Evolutionary conservation across 2,888 invertebrate species (phyloP).

Genomic region (Tetheella fluctuosa): DNA sequence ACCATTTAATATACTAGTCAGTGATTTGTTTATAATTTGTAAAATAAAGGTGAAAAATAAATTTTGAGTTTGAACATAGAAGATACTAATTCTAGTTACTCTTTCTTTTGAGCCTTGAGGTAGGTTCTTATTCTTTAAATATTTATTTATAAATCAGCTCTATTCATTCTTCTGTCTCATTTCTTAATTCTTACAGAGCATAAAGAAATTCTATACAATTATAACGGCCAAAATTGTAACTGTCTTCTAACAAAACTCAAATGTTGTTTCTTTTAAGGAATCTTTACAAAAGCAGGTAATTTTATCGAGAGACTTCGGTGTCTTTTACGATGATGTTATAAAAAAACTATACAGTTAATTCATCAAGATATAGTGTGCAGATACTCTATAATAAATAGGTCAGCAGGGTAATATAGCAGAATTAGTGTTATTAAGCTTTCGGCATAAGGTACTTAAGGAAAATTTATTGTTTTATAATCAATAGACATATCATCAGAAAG

Average conservation of each 20-base stretch:
- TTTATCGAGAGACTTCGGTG: slow-evolving; percentile 64
- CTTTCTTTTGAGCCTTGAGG: too few species aligned
- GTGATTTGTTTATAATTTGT: too few species aligned
- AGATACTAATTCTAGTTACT: too few species aligned
- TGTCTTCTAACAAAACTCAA: slow-evolving; percentile 76
- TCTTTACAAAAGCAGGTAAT: slow-evolving; percentile 79
- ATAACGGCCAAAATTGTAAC: slow-evolving; percentile 84
- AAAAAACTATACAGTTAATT: slow-evolving; percentile 70
- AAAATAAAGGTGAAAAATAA: too few species aligned
- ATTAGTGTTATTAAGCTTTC: slow-evolving; percentile 76
- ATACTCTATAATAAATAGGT: slow-evolving; percentile 77
- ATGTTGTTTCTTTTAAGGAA: slow-evolving; percentile 62
- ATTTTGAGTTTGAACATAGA: too few species aligned
- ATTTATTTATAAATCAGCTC: slow-evolving; percentile 37
- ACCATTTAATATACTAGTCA: too few species aligned
- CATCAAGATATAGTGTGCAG: slow-evolving; percentile 60
- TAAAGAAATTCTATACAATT: slow-evolving; percentile 83
- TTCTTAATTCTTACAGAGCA: slow-evolving; percentile 54
- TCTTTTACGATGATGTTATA: slow-evolving; percentile 53
- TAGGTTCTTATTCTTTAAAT: not conserved
- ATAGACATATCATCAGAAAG: slow-evolving; percentile 45
- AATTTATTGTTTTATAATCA: slow-evolving; percentile 80
- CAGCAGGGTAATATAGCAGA: slow-evolving; percentile 57
- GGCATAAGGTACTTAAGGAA: slow-evolving; percentile 53
- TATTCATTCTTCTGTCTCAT: slow-evolving; percentile 45